phyloP scores from a whole-genome alignment of 1,140 invertebrate species.

The Holotrichia oblita region DNA sequence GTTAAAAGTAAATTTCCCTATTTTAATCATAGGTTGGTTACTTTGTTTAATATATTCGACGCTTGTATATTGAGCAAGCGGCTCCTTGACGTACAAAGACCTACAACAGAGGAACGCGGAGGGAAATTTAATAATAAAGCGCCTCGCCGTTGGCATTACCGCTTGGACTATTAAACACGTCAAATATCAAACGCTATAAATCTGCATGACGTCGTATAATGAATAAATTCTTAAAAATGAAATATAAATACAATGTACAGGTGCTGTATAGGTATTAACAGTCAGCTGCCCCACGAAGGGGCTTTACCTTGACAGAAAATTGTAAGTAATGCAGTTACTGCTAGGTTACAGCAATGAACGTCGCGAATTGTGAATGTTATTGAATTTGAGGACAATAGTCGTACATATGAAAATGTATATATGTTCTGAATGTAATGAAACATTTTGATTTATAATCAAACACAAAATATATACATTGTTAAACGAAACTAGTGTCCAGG shows the following conservation, averaged over 20 bases:
- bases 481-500: too few relatives aligned
- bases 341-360: too few relatives aligned
- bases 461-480: too few relatives aligned
- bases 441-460: too few relatives aligned
- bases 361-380: too few relatives aligned
- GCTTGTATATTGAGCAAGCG: not conserved
- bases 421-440: too few relatives aligned
- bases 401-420: too few relatives aligned
- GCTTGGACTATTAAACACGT: not conserved
- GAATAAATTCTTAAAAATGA: conserved; percentile 28
- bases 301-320: not conserved
- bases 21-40: not conserved
- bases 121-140: conserved; percentile 35
- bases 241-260: not conserved
- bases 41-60: not conserved
- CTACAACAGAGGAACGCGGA: not conserved
- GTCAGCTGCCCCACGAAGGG: not conserved
- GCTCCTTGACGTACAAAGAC: not conserved
- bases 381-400: too few relatives aligned
- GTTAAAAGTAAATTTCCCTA: not conserved
- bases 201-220: conserved; percentile 18
- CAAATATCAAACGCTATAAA: conserved; percentile 40
- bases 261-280: not conserved
- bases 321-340: not conserved
- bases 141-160: not conserved